A percentile compares a stretch with the other conserved stretches of the same genome.
Evolutionary conservation across 2,797 vertebrate species (phyloP).

Genomic region (Meda fulgida): DNA sequence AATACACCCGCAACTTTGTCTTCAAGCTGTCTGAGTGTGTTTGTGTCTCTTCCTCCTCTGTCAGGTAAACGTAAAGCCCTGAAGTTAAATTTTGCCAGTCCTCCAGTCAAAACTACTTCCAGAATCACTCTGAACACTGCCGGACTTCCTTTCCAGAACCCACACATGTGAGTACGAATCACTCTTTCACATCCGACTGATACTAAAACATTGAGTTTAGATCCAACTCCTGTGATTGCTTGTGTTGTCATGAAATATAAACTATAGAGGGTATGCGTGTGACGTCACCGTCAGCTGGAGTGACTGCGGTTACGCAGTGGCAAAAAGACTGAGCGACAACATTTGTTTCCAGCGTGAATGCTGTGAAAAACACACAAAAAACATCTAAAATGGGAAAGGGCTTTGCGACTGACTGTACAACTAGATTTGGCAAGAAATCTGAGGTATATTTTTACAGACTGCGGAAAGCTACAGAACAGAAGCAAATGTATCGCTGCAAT

Average conservation of each 20-base stretch:
- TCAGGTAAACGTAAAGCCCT: conserved; percentile 99
- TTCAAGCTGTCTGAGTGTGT: conserved; percentile 3
- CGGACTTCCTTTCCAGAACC: conserved; percentile 91
- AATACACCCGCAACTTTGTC: conserved; percentile 26
- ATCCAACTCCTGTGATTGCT: not conserved
- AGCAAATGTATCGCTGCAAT: too few relatives aligned
- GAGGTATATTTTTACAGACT: too few relatives aligned
- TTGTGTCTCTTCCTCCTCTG: conserved; percentile 60
- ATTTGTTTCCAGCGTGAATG: too few relatives aligned
- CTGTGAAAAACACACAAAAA: too few relatives aligned
- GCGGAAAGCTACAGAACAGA: too few relatives aligned
- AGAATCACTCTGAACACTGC: conserved; percentile 93
- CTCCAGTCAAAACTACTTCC: conserved; percentile 92
- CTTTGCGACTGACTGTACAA: too few relatives aligned
- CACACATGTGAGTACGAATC: conserved; percentile 91
- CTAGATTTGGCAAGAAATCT: too few relatives aligned
- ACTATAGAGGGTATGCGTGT: not conserved
- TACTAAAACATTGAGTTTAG: not conserved
- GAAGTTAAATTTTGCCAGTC: conserved; percentile 99
- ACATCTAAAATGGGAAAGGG: too few relatives aligned
- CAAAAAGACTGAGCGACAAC: too few relatives aligned
- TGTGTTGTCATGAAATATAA: not conserved
- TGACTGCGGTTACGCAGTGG: too few relatives aligned
- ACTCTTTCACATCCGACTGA: not conserved
- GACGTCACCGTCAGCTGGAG: too few relatives aligned